These are phyloP conservation scores for Empis stercorea DNA, from an alignment of 2,888 invertebrate species.

Conservation along the genomic window DNA sequence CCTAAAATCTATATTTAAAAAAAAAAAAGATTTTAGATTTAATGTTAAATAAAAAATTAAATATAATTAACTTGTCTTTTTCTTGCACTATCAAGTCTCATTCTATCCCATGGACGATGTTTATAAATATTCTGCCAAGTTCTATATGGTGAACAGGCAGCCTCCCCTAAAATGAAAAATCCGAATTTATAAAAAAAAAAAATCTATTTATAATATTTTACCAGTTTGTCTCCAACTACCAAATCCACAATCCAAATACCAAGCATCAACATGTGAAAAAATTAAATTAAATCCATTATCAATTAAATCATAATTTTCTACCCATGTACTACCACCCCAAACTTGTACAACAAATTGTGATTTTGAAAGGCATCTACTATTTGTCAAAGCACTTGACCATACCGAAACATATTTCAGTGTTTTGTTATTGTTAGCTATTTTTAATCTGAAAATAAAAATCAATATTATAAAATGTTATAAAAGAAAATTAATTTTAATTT, in stretches of 20 bases:
- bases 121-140: conserved; percentile 80
- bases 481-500: background rate
- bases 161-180: conserved; percentile 43
- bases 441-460: conserved; percentile 21
- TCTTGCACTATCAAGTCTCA: conserved; percentile 30
- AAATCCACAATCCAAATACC: conserved; percentile 81
- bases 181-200: background rate
- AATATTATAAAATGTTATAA: background rate
- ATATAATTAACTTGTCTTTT: conserved; percentile 26
- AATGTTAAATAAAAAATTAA: background rate
- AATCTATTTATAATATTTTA: background rate
- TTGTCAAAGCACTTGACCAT: conserved; percentile 68
- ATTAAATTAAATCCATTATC: conserved; percentile 66
- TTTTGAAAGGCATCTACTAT: conserved; percentile 52
- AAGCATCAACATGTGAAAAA: conserved; percentile 74
- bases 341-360: conserved; percentile 55
- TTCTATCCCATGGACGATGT: conserved; percentile 60
- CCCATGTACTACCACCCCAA: conserved; percentile 74
- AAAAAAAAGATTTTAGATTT: background rate
- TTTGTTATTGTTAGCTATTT: conserved; percentile 32
- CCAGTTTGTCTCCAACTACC: conserved; percentile 68
- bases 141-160: conserved; percentile 76
- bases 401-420: conserved; percentile 41
- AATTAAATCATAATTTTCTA: conserved; percentile 62
- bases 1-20: conserved; percentile 38